phyloP scores from a whole-genome alignment of 2,797 vertebrate species.

The Remorina albescens region DNA sequence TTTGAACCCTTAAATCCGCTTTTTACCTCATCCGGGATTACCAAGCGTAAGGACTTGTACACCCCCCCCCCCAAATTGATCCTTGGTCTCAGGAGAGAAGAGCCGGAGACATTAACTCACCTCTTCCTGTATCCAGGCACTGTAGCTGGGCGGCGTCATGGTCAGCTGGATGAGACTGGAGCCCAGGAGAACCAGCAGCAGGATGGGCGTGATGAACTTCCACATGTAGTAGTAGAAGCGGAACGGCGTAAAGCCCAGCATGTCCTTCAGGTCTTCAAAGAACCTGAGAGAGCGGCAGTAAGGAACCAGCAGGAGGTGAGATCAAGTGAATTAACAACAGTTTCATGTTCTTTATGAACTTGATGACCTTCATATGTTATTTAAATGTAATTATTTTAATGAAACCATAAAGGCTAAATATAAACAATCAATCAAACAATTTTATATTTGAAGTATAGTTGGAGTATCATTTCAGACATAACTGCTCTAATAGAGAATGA shows the following conservation, averaged over 20 bases:
- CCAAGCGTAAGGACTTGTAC: constrained; percentile 24
- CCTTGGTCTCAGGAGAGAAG: constrained; percentile 1
- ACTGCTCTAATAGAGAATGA: background rate
- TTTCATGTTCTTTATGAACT: constrained; percentile 16
- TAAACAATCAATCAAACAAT: background rate
- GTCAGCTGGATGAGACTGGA: constrained; percentile 92
- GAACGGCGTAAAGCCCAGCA: constrained; percentile 95
- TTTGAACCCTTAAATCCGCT: constrained; percentile 54
- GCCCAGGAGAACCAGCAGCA: constrained; percentile 88
- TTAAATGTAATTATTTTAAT: background rate
- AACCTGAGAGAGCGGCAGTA: constrained; percentile 82
- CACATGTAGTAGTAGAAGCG: constrained; percentile 98
- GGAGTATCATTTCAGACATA: no score
- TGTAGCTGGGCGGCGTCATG: constrained; percentile 93
- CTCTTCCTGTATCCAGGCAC: constrained; percentile 93
- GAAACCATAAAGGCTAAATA: background rate
- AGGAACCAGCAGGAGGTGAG: constrained; percentile 22
- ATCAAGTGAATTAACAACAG: constrained; percentile 40
- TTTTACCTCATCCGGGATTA: constrained; percentile 49
- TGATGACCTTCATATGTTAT: constrained; percentile 7
- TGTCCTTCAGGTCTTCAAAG: constrained; percentile 96
- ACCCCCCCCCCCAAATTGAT: constrained; percentile 37
- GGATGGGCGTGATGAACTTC: constrained; percentile 94
- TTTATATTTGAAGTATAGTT: no score
- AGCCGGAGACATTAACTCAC: constrained; percentile 81